Percentiles rank a stretch among this genome's conserved stretches.
phyloP scores from a whole-genome alignment of 2,797 vertebrate genomes.

The Labroides dimidiatus region DNA sequence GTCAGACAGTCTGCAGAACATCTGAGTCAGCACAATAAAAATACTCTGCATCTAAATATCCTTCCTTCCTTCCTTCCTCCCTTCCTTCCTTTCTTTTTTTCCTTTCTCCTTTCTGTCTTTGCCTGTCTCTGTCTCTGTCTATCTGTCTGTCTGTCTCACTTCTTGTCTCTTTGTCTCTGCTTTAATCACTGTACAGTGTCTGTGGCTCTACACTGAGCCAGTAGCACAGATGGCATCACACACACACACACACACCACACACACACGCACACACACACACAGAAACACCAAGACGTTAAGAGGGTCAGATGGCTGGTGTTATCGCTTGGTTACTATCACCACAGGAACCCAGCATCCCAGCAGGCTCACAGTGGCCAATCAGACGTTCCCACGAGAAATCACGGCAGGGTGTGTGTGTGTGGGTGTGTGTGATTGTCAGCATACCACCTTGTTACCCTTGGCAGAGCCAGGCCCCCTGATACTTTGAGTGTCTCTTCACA shows the following conservation, averaged over 20 bases:
- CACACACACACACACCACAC: slow-evolving; percentile 21
- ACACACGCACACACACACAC: slow-evolving; percentile 24
- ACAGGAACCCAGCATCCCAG: slow-evolving; percentile 67
- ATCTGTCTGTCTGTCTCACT: not conserved
- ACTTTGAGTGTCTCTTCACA: slow-evolving; percentile 42
- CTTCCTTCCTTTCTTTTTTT: too few relatives aligned
- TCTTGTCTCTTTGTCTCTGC: slow-evolving; percentile 36
- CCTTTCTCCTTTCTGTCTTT: slow-evolving; percentile 1
- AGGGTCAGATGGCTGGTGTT: slow-evolving; percentile 74
- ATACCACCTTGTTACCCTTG: slow-evolving; percentile 64
- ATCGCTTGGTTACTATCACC: slow-evolving; percentile 73
- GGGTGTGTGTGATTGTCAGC: slow-evolving; percentile 45
- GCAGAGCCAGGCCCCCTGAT: slow-evolving; percentile 54
- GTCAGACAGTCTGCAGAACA: slow-evolving; percentile 37
- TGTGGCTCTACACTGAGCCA: slow-evolving; percentile 41
- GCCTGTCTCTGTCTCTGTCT: not conserved
- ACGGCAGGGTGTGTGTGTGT: slow-evolving; percentile 18
- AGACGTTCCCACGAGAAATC: slow-evolving; percentile 68
- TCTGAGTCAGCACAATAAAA: slow-evolving; percentile 46
- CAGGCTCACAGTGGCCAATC: slow-evolving; percentile 66
- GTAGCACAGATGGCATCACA: slow-evolving; percentile 64
- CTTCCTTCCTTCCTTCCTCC: too few relatives aligned
- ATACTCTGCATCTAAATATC: slow-evolving; percentile 40
- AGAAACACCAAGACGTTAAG: slow-evolving; percentile 54
- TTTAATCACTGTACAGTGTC: slow-evolving; percentile 62